Base-by-base conservation (phyloP, 2,113 vertebrate species). In the Embiotoca jacksoni region DNA sequence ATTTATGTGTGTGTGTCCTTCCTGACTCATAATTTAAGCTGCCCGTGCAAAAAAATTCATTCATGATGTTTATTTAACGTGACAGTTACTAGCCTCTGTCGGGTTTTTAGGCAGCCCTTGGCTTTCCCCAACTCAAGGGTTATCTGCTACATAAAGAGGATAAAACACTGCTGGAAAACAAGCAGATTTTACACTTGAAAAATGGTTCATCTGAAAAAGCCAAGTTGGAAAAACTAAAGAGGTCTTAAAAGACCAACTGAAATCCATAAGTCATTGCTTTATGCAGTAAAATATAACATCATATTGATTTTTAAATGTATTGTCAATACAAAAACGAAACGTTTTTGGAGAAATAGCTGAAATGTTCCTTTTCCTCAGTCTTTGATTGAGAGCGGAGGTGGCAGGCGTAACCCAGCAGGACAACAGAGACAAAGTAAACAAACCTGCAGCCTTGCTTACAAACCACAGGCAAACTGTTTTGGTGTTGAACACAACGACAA, bases 81-180 rank as follows among this genome's bases (percentile, higher is more conserved):
- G 79, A 78, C 72, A 80, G 75, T 82, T 69, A 64, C 31, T 62
- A 37, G 59, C 56, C 67, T 76, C 75, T 81, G 73, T 57, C 50
- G 62, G 61, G 30, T 47, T n/a, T 30, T 16, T 32, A 37, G 44
- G 47, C 31, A 65, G 68, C 80, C 68, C 7, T 6, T 37, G 47
- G 84, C 59, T 61, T 68, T 44, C 50, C 55, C 71, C 6, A 57
- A 32, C 53, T 37, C 47, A 52, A 52, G 10, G 23, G 68, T 73
- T 63, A 68, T 78, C 33, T 1, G 7, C 59, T 37, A 62, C 8
- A 35, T 15, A 73, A 76, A 81, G n/a, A 15, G 1, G 50, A 88
- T 75, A 49, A 60, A 72, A 78, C 41, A 71, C 54, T 52, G 66
- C 14, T 36, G 10, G 33, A 54, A 81, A 72, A 79, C 57, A 71